Conservation (phyloP, 2,888 invertebrate genomes). For the Zeuzera pyrina region DNA sequence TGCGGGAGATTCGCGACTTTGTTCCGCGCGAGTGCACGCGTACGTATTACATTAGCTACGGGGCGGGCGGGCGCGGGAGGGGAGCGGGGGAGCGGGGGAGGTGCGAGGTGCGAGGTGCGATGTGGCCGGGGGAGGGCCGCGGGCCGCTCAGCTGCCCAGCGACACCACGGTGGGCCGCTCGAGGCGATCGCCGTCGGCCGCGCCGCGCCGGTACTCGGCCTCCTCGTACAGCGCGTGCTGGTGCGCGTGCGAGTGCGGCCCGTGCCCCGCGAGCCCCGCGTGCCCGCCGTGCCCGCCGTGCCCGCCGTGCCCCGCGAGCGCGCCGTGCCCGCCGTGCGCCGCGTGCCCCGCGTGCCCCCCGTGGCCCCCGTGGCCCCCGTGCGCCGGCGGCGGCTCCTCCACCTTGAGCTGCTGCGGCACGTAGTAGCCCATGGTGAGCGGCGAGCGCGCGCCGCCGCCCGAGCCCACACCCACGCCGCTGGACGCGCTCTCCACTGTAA, state of each 20-base stretch:
- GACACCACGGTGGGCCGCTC: conserved; percentile 71
- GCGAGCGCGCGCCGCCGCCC: conserved; percentile 24
- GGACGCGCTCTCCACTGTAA: conserved; percentile 19
- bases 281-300: conserved; percentile 21
- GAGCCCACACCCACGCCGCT: conserved; percentile 13
- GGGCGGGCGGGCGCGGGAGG: conserved; percentile 2
- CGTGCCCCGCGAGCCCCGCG: too few species aligned
- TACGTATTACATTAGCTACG: conserved; percentile 4
- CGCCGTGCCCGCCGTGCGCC: conserved; percentile 40
- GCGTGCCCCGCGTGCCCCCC: conserved; percentile 26
- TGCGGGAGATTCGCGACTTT: conserved; percentile 2
- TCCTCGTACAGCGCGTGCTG: conserved; percentile 35
- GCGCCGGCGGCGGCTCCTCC: conserved; percentile 46
- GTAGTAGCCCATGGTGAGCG: conserved; percentile 47
- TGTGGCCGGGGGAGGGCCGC: too few species aligned
- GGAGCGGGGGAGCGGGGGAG: conserved; percentile 1
- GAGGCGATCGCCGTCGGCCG: conserved; percentile 33
- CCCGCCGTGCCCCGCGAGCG: conserved; percentile 18
- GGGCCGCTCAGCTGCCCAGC: conserved; percentile 61
- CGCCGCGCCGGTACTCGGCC: conserved; percentile 37
- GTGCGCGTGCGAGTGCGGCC: conserved; percentile 19
- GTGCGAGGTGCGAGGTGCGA: conserved; percentile 3
- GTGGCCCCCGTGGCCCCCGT: conserved; percentile 22
- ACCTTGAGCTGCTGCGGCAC: conserved; percentile 44
- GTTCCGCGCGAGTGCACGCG: background rate